Conservation (phyloP, 2,797 vertebrate species). For the Sciaenops ocellatus region DNA sequence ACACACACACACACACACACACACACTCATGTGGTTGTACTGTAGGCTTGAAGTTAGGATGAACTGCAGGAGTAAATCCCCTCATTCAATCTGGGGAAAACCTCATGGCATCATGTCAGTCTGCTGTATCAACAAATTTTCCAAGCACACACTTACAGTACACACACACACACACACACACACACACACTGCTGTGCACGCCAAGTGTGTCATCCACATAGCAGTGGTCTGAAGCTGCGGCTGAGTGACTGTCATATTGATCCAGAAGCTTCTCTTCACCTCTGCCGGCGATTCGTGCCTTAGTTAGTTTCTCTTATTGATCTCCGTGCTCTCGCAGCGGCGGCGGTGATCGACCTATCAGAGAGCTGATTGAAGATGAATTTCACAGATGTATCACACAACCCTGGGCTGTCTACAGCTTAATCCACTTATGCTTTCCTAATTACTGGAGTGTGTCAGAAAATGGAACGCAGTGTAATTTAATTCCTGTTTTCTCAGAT, state of each 20-base stretch:
- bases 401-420: slow-evolving; percentile 35
- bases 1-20: not conserved
- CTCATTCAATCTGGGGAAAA: slow-evolving; percentile 1
- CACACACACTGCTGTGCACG: not conserved
- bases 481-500: slow-evolving; percentile 44
- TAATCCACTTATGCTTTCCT: slow-evolving; percentile 64
- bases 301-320: slow-evolving; percentile 61
- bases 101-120: slow-evolving; percentile 4
- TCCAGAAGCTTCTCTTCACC: slow-evolving; percentile 55
- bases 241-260: slow-evolving; percentile 63
- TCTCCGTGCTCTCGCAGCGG: slow-evolving; percentile 33
- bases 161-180: slow-evolving; percentile 3
- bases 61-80: slow-evolving; percentile 16
- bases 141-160: not conserved
- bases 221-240: slow-evolving; percentile 20
- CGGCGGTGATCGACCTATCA: slow-evolving; percentile 50
- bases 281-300: slow-evolving; percentile 43
- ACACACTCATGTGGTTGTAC: not conserved
- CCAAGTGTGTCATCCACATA: slow-evolving; percentile 16
- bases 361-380: slow-evolving; percentile 56
- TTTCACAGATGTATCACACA: slow-evolving; percentile 47
- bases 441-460: slow-evolving; percentile 71
- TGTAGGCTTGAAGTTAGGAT: not conserved
- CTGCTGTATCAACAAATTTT: slow-evolving; percentile 20
- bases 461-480: slow-evolving; percentile 42